These are phyloP conservation scores for Falco naumanni DNA, from an alignment of 2,797 vertebrate species.

Conservation along the genomic window DNA sequence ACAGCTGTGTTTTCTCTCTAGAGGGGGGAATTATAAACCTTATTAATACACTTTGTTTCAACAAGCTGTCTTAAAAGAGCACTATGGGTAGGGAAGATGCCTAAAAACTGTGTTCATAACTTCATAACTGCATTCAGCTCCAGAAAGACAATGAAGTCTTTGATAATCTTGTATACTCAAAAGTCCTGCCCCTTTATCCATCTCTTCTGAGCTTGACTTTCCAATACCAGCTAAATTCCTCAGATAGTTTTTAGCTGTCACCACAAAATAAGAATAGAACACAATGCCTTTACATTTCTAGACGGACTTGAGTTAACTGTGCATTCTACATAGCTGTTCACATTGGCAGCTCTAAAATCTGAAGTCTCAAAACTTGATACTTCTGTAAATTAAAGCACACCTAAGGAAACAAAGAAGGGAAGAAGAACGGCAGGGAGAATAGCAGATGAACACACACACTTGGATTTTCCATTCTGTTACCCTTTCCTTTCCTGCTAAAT, in stretches of 20 bases:
- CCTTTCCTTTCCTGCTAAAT: not conserved
- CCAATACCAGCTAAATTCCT: not conserved
- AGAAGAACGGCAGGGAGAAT: not conserved
- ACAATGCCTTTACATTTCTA: not conserved
- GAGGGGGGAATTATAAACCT: not conserved
- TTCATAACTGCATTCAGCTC: not conserved
- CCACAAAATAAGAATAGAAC: not conserved
- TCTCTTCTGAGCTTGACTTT: not conserved
- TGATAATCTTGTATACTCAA: not conserved
- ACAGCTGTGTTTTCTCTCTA: slow-evolving; percentile 67
- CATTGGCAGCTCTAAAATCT: not conserved
- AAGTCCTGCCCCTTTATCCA: not conserved
- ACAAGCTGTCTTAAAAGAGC: not conserved
- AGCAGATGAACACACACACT: not conserved
- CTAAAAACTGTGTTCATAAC: not conserved
- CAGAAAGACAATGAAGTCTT: not conserved
- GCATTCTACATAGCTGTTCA: not conserved
- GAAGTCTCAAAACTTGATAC: not conserved
- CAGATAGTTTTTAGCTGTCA: not conserved
- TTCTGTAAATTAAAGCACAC: not conserved
- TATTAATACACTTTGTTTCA: not conserved
- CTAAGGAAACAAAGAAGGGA: not conserved
- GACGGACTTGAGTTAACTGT: not conserved
- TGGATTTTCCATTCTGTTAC: not conserved
- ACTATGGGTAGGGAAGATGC: not conserved